Evolutionary conservation across 2,888 invertebrate species (phyloP).

Genomic region (Sarcophaga variegata): DNA sequence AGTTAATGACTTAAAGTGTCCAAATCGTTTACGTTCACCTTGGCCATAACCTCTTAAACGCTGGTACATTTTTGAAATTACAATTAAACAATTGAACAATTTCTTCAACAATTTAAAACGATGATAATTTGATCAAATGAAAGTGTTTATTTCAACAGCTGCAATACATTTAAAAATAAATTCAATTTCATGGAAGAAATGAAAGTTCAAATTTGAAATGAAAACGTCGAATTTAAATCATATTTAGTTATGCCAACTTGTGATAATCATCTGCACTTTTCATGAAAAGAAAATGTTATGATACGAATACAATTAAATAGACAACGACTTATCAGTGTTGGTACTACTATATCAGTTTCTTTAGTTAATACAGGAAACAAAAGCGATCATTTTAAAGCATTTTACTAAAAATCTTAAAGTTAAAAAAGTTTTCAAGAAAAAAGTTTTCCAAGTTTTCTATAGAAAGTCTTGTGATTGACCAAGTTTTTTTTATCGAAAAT

Average conservation of each 20-base stretch:
- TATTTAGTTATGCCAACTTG: conserved; percentile 17
- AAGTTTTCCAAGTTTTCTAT: too few relatives aligned
- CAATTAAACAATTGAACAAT: neutral
- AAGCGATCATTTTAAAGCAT: too few relatives aligned
- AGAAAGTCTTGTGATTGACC: too few relatives aligned
- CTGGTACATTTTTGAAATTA: conserved; percentile 4
- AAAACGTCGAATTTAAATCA: neutral
- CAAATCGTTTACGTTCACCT: neutral
- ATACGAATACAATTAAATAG: neutral
- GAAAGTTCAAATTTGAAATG: neutral
- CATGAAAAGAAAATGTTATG: neutral
- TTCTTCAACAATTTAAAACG: neutral
- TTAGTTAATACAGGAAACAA: too few relatives aligned
- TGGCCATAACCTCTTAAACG: conserved; percentile 28
- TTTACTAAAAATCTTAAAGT: neutral
- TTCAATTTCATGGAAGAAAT: neutral
- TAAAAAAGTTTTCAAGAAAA: too few relatives aligned
- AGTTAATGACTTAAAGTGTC: neutral
- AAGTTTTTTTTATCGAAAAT: neutral
- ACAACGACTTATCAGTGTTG: too few relatives aligned
- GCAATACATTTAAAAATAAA: neutral
- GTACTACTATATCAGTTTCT: neutral
- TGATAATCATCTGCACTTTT: conserved; percentile 27
- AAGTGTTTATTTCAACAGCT: conserved; percentile 32
- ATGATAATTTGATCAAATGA: conserved; percentile 5